phyloP scores from a whole-genome alignment of 1,140 invertebrate genomes.

The Plectus sambesii region DNA sequence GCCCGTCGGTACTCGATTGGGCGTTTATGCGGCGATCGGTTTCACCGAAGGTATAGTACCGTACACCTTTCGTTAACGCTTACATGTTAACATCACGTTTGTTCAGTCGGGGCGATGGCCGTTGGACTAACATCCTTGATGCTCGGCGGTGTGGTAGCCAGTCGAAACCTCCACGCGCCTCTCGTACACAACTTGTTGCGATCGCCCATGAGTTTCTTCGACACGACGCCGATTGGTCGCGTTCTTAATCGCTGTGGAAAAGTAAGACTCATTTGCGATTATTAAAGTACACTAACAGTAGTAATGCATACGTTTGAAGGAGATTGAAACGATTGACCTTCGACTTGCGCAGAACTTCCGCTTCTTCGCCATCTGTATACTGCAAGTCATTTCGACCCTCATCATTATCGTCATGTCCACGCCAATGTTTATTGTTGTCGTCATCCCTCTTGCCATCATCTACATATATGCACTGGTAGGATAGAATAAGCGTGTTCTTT shows the following conservation, averaged over 20 bases:
- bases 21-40: constrained; percentile 39
- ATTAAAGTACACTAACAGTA: constrained; percentile 26
- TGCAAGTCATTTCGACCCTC: constrained; percentile 49
- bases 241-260: constrained; percentile 59
- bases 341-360: constrained; percentile 31
- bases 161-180: constrained; percentile 60
- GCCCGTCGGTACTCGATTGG: constrained; percentile 22
- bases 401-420: constrained; percentile 52
- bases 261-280: constrained; percentile 46
- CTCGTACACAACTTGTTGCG: constrained; percentile 65
- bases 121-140: constrained; percentile 30
- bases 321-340: constrained; percentile 29
- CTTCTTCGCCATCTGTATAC: constrained; percentile 41
- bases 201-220: constrained; percentile 57
- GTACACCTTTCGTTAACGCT: constrained; percentile 1
- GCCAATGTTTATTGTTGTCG: constrained; percentile 51
- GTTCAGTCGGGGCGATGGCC: constrained; percentile 25
- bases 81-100: not conserved
- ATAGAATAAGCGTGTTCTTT: not conserved
- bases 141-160: constrained; percentile 42
- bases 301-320: constrained; percentile 23
- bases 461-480: constrained; percentile 53
- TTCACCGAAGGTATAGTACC: constrained; percentile 27
- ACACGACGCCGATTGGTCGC: constrained; percentile 57
- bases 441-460: constrained; percentile 52